Base-by-base conservation (phyloP, 1,140 invertebrate species). In the Bombus terrestris region DNA sequence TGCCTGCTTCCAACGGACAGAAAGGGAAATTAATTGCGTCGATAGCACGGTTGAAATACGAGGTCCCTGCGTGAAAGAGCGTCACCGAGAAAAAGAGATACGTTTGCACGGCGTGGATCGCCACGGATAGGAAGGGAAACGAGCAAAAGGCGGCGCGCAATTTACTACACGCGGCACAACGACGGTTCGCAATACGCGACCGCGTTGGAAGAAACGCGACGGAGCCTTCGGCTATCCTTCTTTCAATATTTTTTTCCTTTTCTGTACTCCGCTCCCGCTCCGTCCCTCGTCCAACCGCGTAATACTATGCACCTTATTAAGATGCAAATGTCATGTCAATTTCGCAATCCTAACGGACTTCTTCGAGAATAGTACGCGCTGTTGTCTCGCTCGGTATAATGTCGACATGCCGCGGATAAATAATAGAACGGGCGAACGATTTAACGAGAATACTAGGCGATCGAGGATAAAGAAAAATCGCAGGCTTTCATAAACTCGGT, bases 271-370 rank as follows among this genome's bases (percentile, higher is more conserved):
- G 5, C 18, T 3, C 4, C 18, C 57, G 32, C 81, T 53, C 64
- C 84, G 73, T 74, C 78, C 73, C 89, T 79, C 74, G 66, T 64
- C 22, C 28, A n/a, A 64, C 39, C 83, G 79, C 79, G 82, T 81
- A 71, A 84, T 86, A 18, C 85, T 83, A 74, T 75, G 82, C 41
- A 73, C 79, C 87, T 90, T 91, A 91, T 91, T 91, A 91, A 91
- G 89, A 91, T 91, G 90, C 90, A 91, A 91, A 91, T 90, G 89
- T 90, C 89, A 91, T 66, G 89, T 87, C 82, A 78, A 86, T 91
- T 91, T 91, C 82, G 88, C 81, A 91, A 91, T 72, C 25, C 69
- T 77, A 72, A 79, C 85, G 53, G 79, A 81, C 77, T 85, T 62
- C 68, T 78, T 77, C 75, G 84, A 43, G 79, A 86, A 62, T n/a